These are phyloP conservation scores for Dione vanillae DNA, from an alignment of 2,888 invertebrate genomes.

Conservation along the genomic window DNA sequence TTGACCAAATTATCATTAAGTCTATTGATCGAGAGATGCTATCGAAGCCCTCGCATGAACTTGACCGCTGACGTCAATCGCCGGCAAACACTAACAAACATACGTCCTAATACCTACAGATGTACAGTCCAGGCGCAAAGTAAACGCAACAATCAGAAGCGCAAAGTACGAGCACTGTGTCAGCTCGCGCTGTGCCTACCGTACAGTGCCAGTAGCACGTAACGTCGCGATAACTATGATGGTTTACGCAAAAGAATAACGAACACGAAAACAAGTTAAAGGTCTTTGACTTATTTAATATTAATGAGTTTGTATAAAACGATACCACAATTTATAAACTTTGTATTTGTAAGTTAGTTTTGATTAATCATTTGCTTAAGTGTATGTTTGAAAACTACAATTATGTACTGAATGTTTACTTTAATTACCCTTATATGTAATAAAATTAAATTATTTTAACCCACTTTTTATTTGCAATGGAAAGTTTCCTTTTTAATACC, in stretches of 20 bases:
- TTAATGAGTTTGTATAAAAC: neutral
- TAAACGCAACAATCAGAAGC: neutral
- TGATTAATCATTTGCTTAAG: neutral
- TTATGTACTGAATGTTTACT: too few relatives aligned
- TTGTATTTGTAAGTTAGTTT: neutral
- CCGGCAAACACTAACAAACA: neutral
- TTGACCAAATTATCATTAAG: neutral
- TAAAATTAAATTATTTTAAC: too few relatives aligned
- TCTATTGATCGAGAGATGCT: neutral
- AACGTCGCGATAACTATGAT: neutral
- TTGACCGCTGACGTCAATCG: conserved; percentile 22
- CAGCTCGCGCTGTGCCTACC: neutral
- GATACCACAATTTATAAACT: neutral
- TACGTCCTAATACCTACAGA: conserved; percentile 1
- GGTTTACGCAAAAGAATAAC: conserved; percentile 1
- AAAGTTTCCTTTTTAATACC: too few relatives aligned
- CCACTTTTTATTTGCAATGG: too few relatives aligned
- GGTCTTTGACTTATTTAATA: conserved; percentile 17
- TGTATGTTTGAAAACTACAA: neutral
- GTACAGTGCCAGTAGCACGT: neutral
- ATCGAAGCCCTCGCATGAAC: conserved; percentile 16
- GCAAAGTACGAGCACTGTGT: neutral
- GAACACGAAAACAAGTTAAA: conserved; percentile 9
- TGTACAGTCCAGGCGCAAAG: neutral
- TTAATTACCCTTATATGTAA: too few relatives aligned